Conservation (phyloP, 2,797 vertebrate species). For the Tenualosa ilisha region DNA sequence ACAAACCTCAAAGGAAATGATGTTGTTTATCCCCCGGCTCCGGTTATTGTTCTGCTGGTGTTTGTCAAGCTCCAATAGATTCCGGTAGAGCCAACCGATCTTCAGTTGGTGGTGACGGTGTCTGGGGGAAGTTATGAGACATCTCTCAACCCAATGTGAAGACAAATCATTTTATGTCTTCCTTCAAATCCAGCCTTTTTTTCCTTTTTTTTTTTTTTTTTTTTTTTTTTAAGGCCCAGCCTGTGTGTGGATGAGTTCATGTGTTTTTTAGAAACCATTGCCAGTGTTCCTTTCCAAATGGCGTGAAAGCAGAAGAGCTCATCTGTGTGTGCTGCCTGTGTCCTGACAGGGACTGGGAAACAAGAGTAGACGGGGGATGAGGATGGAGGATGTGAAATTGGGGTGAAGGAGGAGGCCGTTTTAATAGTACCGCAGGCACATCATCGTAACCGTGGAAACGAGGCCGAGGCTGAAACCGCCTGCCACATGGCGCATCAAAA, state of each 20-base stretch:
- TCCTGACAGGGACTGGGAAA: neutral
- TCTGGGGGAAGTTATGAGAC: neutral
- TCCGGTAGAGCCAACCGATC: neutral
- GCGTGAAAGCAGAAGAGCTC: neutral
- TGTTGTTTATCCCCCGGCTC: neutral
- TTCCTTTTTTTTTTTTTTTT: neutral
- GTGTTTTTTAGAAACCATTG: neutral
- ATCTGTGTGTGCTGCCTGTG: neutral
- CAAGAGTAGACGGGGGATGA: neutral
- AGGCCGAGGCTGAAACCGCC: neutral
- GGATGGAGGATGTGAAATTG: slow-evolving; percentile 27
- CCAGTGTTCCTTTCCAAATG: neutral
- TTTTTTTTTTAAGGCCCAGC: neutral
- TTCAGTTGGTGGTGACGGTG: neutral
- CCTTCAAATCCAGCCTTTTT: neutral
- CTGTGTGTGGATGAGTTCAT: neutral
- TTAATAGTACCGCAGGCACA: neutral
- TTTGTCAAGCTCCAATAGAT: neutral
- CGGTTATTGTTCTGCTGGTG: neutral
- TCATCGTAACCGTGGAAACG: neutral
- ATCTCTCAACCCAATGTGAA: neutral
- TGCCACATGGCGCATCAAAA: neutral
- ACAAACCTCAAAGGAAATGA: neutral
- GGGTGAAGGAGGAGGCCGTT: slow-evolving; percentile 14
- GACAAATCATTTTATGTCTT: neutral